Conservation (phyloP, 2,888 invertebrate genomes). For the Coleophora flavipennella region DNA sequence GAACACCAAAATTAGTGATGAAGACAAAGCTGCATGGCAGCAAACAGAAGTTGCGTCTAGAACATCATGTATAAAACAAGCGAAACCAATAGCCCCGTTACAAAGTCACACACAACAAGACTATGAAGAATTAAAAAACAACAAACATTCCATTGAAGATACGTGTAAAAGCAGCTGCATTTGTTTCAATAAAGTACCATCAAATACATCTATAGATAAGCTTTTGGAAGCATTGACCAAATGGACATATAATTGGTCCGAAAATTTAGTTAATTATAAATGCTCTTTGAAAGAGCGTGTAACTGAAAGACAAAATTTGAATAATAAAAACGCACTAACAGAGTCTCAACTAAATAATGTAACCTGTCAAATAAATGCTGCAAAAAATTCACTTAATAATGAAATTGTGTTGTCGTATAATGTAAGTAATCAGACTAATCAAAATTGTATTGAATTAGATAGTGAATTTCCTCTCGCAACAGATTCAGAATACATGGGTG, state of each 20-base stretch:
- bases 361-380: neutral
- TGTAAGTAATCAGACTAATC: constrained; percentile 1
- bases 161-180: constrained; percentile 30
- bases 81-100: constrained; percentile 28
- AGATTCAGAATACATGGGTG: constrained; percentile 46
- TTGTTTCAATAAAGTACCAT: constrained; percentile 53
- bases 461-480: constrained; percentile 19
- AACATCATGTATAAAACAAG: constrained; percentile 23
- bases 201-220: constrained; percentile 48
- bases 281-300: constrained; percentile 4
- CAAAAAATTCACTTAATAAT: constrained; percentile 6
- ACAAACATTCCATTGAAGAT: constrained; percentile 13
- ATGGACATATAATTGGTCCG: constrained; percentile 19
- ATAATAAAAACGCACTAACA: neutral
- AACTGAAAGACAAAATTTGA: neutral
- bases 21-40: constrained; percentile 14
- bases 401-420: neutral
- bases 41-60: constrained; percentile 17
- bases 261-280: constrained; percentile 11
- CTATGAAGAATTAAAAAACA: constrained; percentile 10
- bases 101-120: constrained; percentile 7
- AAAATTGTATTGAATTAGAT: constrained; percentile 9
- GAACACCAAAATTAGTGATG: neutral
- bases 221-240: constrained; percentile 38
- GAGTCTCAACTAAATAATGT: no score